Percentiles rank a stretch among this genome's conserved stretches.
Evolutionary conservation across 2,888 invertebrate species (phyloP).

Genomic region (Volucella bombylans): DNA sequence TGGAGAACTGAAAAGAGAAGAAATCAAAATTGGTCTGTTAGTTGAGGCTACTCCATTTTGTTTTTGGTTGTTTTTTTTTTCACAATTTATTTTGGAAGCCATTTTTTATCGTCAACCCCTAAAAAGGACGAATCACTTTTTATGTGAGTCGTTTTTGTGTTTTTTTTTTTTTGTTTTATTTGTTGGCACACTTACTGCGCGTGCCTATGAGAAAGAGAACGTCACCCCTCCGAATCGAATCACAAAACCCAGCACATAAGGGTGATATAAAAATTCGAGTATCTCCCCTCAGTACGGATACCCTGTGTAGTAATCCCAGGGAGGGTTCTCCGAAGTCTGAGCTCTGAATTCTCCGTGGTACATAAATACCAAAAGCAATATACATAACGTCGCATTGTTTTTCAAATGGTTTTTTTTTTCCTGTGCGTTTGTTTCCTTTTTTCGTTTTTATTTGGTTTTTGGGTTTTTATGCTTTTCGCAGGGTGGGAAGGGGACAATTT

Average conservation of each 20-base stretch:
- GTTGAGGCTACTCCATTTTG: slow-evolving; percentile 48
- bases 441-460: slow-evolving; percentile 16
- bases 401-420: slow-evolving; percentile 53
- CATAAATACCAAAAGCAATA: slow-evolving; percentile 45
- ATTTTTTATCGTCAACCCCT: slow-evolving; percentile 52
- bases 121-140: slow-evolving; percentile 30
- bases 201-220: slow-evolving; percentile 74
- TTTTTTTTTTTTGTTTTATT: slow-evolving; percentile 7
- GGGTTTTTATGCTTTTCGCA: slow-evolving; percentile 25
- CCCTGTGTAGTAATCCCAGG: slow-evolving; percentile 51
- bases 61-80: slow-evolving; percentile 25
- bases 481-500: slow-evolving; percentile 53
- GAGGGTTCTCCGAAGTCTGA: slow-evolving; percentile 35
- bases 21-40: slow-evolving; percentile 1
- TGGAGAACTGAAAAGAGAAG: slow-evolving; percentile 52
- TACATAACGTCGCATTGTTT: slow-evolving; percentile 45
- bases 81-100: slow-evolving; percentile 23
- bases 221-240: slow-evolving; percentile 57
- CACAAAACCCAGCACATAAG: slow-evolving; percentile 54
- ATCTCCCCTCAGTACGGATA: slow-evolving; percentile 34
- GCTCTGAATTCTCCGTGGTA: slow-evolving; percentile 1
- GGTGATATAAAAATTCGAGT: slow-evolving; percentile 38
- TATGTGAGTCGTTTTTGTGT: neutral
- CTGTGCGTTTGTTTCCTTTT: slow-evolving; percentile 31
- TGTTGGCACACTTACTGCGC: slow-evolving; percentile 77